Conservation (phyloP, 2,113 vertebrate species). For the Ochotona curzoniae region DNA sequence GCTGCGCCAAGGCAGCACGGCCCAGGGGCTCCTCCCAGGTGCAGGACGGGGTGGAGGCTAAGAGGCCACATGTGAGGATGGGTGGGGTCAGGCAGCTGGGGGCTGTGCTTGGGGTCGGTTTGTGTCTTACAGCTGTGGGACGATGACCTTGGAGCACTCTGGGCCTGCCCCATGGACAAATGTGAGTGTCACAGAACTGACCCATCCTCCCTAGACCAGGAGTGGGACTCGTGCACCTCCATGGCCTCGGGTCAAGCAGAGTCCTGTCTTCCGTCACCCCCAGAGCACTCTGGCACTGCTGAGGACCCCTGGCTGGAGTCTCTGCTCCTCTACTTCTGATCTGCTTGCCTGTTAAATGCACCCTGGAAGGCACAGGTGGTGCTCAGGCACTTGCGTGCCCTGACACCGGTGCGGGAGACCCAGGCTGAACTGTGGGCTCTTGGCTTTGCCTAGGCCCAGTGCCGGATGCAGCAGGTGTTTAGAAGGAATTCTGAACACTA, state of each 20-base stretch:
- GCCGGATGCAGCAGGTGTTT: no score
- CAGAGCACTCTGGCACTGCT: no score
- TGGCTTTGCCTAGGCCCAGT: no score
- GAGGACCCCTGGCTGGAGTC: no score
- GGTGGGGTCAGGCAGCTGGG: not conserved
- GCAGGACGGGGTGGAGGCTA: not conserved
- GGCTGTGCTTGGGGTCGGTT: not conserved
- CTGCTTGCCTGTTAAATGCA: no score
- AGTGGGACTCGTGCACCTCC: not conserved
- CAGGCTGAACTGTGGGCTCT: no score
- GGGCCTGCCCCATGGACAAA: conserved; percentile 86
- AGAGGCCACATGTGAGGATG: not conserved
- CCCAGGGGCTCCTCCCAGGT: not conserved
- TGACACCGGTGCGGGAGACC: no score
- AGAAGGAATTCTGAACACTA: no score
- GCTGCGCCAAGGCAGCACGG: not conserved
- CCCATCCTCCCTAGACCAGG: not conserved
- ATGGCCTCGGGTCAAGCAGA: conserved; percentile 3
- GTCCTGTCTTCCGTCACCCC: no score
- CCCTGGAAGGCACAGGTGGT: no score
- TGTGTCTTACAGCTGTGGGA: conserved; percentile 77
- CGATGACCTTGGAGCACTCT: conserved; percentile 62
- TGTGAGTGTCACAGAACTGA: conserved; percentile 83
- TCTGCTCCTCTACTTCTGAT: no score
- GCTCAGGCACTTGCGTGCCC: no score